Evolutionary conservation across 2,888 invertebrate species (phyloP), one percentile per base, ranked within the genome.

Genomic region (Gonocerus acuteangulatus): DNA sequence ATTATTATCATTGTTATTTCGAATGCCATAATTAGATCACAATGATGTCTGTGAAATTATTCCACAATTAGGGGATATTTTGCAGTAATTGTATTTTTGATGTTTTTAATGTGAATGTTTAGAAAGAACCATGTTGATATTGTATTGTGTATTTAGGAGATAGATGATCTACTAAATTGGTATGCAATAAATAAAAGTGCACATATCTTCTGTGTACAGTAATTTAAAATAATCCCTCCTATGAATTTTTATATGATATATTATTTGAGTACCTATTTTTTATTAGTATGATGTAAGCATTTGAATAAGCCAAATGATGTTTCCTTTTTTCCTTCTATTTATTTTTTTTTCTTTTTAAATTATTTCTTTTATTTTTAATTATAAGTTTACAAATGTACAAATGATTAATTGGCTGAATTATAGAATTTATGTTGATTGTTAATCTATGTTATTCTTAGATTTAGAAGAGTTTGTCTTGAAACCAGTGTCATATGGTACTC

Each of bases 81-180:
- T 54, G 52, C 54, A 54, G 42, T 21, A 34, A 54, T 39, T 54
- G 54, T 54, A 54, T 54, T 54, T 54, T 54, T 54, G 42, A 54
- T 54, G 54, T 54, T 42, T 54, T 54, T 32, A 54, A 54, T 21
- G 54, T 54, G 54, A 54, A 54, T 39, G 54, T 54, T 54, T 54
- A 54, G 54, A 54, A 54, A 42, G 54, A 42, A 39, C 54, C 42
- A 54, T 54, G 54, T 54, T 54, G 42, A 54, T 54, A 54, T 54
- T 54, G 54, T 54, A 54, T 54, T 54, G 54, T 54, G 54, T 36
- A 42, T 39, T 39, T 54, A 54, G 54, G 42, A 21, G 42, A 21
- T 54, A 54, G 54, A 22, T 21, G 21, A 36, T 54, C 36, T 54
- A 54, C 54, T 54, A 42, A 39, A 54, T n/a, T 34, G 19, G 54